These are phyloP conservation scores for Carassius carassius DNA, from an alignment of 2,113 vertebrate species.

Conservation along the genomic window DNA sequence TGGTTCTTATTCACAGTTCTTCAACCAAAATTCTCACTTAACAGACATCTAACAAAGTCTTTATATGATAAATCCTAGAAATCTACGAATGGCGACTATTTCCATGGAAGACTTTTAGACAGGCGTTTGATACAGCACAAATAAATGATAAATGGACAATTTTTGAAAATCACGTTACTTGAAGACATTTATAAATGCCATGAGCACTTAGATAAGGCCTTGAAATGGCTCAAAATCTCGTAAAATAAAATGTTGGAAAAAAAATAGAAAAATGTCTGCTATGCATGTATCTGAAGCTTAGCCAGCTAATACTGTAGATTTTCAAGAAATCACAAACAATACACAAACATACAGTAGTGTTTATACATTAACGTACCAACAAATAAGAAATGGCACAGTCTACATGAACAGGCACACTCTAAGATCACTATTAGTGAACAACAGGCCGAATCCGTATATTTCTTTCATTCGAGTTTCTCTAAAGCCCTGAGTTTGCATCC, in stretches of 20 bases:
- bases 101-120: not conserved
- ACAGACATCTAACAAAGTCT: not conserved
- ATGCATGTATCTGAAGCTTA: not conserved
- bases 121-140: not conserved
- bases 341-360: not conserved
- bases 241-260: not conserved
- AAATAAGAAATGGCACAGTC: constrained; percentile 27
- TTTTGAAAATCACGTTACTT: not conserved
- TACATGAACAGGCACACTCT: constrained; percentile 27
- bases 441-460: not conserved
- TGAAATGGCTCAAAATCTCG: constrained; percentile 23
- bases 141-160: not conserved
- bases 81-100: not conserved
- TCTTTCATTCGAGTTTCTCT: not conserved
- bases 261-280: not conserved
- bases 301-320: not conserved
- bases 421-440: constrained; percentile 3
- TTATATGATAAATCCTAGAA: not conserved
- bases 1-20: constrained; percentile 30
- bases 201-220: constrained; percentile 8
- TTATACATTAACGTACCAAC: not conserved
- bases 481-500: constrained; percentile 36
- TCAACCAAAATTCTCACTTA: constrained; percentile 14
- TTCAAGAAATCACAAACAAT: not conserved
- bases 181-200: constrained; percentile 7